Evolutionary conservation across 2,888 invertebrate genomes (phyloP).

Genomic region (Buathra laborator): DNA sequence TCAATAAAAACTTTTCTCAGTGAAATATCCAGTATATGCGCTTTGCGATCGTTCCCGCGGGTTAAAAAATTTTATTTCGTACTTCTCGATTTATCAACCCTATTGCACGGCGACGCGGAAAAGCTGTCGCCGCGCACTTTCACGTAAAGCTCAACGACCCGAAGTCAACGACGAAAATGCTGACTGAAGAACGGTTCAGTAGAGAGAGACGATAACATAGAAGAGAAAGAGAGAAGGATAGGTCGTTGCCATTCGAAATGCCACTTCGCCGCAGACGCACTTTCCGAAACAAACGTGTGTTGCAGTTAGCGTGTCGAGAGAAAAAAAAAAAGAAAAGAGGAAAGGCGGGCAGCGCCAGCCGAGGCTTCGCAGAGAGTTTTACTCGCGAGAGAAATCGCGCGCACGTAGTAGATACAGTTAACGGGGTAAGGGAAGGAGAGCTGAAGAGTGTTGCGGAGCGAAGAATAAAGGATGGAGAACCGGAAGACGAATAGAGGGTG

Average conservation of each 20-base stretch:
- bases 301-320: conserved; percentile 45
- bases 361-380: conserved; percentile 38
- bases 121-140: conserved; percentile 18
- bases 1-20: no score
- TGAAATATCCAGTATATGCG: no score
- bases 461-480: conserved; percentile 48
- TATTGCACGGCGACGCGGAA: not conserved
- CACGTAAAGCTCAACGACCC: conserved; percentile 56
- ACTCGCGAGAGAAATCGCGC: conserved; percentile 59
- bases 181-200: conserved; percentile 4
- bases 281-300: conserved; percentile 68
- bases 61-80: no score
- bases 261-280: conserved; percentile 71
- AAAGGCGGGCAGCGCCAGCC: conserved; percentile 18
- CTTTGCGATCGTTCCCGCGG: no score
- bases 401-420: conserved; percentile 2
- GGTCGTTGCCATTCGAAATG: conserved; percentile 57
- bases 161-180: conserved; percentile 49
- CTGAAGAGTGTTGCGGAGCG: conserved; percentile 25
- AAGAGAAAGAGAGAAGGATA: not conserved
- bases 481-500: conserved; percentile 65
- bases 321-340: conserved; percentile 38
- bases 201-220: not conserved
- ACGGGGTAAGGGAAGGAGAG: conserved; percentile 20
- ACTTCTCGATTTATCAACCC: conserved; percentile 52